Evolutionary conservation across 2,797 vertebrate species (phyloP), one percentile per base, ranked within the genome.

Genomic region (Chiropotes sagulatus): DNA sequence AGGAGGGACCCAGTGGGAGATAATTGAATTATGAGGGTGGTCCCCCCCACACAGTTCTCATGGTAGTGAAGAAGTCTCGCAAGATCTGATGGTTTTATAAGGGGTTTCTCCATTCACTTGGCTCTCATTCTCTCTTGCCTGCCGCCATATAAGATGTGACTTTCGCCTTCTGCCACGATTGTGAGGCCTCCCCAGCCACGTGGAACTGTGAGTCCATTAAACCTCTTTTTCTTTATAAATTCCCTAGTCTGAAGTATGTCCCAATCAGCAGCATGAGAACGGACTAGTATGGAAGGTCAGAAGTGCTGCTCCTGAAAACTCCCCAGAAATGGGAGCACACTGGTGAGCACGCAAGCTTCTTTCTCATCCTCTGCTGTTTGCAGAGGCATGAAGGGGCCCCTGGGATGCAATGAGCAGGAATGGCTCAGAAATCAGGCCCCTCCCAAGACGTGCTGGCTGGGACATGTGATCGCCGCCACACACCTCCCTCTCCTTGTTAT

Each of bases 401-500:
- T 28, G 41, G 64, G 85, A 26, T 4, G 26, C 58, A 78, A 9
- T 3, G 73, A 36, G 10, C 5, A 7, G 41, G 4, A 19, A 1
- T 15, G 24, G 79, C 48, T 61, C 7, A 13, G 73, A 36, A 36
- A 1, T 26, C 8, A 9, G 64, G 17, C 30, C 3, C 24, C n/a
- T 30, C 24, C 22, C 28, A 2, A 1, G 8, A 57, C 3, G 7
- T 4, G 5, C 39, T 1, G 12, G 84, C 48, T 4, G 1, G 36
- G 33, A 14, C 0, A 11, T 2, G 22, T 12, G 41, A 4, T 17
- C 22, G 26, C 12, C 22, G 36, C 15, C 7, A 12, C 0, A 5
- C 33, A 70, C 26, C 26, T 72, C 46, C 36, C 10, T 5, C 24
- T 33, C 0, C 0, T 2, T 26, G 2, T 4, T 4, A 1, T 20